Evolutionary conservation across 2,797 vertebrate species (phyloP).

Genomic region (Cossypha niveicapilla): DNA sequence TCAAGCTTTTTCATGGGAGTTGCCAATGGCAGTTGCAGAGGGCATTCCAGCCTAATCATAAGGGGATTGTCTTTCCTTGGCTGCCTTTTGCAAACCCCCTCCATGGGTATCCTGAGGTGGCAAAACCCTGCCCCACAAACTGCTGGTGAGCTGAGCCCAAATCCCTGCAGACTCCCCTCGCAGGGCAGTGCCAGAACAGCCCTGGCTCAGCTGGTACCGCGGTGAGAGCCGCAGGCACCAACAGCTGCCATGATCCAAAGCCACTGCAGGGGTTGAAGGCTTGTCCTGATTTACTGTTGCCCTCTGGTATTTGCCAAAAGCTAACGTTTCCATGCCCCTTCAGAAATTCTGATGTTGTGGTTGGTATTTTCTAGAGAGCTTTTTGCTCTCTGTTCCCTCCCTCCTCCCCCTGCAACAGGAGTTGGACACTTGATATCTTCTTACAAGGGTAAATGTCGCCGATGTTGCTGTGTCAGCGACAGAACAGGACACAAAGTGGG

Average conservation of each 20-base stretch:
- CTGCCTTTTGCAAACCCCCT: not conserved
- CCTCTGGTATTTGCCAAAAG: not conserved
- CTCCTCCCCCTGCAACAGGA: not conserved
- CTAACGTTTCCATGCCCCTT: not conserved
- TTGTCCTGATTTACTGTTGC: not conserved
- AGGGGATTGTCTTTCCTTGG: not conserved
- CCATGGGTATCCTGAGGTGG: not conserved
- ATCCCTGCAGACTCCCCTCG: fast-evolving
- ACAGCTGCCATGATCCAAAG: fast-evolving
- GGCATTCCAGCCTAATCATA: not conserved
- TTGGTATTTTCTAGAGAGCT: not conserved
- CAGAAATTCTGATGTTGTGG: not conserved
- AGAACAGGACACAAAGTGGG: not conserved
- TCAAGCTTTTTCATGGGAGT: not conserved
- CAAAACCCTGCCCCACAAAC: not conserved
- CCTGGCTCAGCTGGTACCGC: fast-evolving
- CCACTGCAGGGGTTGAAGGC: fast-evolving
- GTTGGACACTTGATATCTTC: not conserved
- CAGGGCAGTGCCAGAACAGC: fast-evolving
- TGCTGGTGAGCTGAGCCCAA: not conserved
- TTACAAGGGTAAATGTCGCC: not conserved
- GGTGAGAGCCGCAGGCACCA: not conserved
- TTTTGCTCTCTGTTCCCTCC: not conserved
- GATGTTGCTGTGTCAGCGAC: not conserved
- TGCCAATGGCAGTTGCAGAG: not conserved